A percentile compares a stretch with the other conserved stretches of the same genome.
These are phyloP conservation scores for Blennius ocellaris DNA, from an alignment of 2,113 vertebrate genomes.

Conservation along the genomic window DNA sequence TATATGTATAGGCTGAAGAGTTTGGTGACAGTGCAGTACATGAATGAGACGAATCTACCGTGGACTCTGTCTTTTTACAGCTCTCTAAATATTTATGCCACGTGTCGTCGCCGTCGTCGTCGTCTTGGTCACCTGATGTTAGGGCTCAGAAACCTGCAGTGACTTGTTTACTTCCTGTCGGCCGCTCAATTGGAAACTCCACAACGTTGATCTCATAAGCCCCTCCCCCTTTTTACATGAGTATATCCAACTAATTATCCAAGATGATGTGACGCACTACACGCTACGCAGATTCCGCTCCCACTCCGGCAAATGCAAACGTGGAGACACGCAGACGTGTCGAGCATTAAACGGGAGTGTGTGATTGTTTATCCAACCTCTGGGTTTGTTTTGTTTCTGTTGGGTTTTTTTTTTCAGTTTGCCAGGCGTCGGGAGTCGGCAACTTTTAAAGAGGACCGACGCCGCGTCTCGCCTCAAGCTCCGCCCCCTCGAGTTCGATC, in stretches of 20 bases:
- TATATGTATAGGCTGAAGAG: slow-evolving; percentile 80
- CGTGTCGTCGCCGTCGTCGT: no score
- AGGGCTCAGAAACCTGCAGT: slow-evolving; percentile 73
- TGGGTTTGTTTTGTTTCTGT: slow-evolving; percentile 66
- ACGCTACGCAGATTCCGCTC: slow-evolving; percentile 52
- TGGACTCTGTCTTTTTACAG: slow-evolving; percentile 78
- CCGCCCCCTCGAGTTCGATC: slow-evolving; percentile 15
- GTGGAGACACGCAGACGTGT: slow-evolving; percentile 59
- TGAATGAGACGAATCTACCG: slow-evolving; percentile 69
- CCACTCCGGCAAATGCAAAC: slow-evolving; percentile 49
- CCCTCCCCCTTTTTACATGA: slow-evolving; percentile 51
- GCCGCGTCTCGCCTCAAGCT: slow-evolving; percentile 50
- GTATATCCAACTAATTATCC: slow-evolving; percentile 50
- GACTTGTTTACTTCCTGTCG: slow-evolving; percentile 77
- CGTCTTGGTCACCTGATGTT: slow-evolving; percentile 69
- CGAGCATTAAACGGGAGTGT: slow-evolving; percentile 73
- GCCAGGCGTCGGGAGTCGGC: slow-evolving; percentile 25
- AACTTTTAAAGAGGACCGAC: slow-evolving; percentile 16
- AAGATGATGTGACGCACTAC: slow-evolving; percentile 66
- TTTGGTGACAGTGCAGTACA: slow-evolving; percentile 72
- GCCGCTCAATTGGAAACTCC: slow-evolving; percentile 64
- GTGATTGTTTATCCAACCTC: slow-evolving; percentile 60
- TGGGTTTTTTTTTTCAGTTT: no score
- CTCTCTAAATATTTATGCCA: slow-evolving; percentile 78
- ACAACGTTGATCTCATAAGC: slow-evolving; percentile 46